These are phyloP conservation scores for Biston stratarius DNA, from an alignment of 2,888 invertebrate genomes.

Conservation along the genomic window DNA sequence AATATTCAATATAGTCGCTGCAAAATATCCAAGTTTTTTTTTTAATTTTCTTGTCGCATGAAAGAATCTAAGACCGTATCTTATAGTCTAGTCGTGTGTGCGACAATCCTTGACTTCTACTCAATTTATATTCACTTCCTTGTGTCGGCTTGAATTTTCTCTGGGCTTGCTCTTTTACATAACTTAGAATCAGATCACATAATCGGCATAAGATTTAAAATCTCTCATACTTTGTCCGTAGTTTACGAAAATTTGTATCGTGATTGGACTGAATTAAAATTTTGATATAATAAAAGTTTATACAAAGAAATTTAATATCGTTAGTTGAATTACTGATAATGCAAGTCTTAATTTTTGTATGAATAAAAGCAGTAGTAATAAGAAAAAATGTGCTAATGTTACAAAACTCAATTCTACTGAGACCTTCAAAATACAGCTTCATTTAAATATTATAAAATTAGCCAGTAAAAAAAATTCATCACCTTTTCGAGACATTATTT, in stretches of 20 bases:
- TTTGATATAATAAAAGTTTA: too few relatives aligned
- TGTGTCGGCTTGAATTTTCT: conserved; percentile 47
- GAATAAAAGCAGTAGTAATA: too few relatives aligned
- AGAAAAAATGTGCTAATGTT: too few relatives aligned
- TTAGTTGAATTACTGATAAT: too few relatives aligned
- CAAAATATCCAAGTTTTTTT: too few relatives aligned
- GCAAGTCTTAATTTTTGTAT: too few relatives aligned
- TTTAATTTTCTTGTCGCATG: background rate
- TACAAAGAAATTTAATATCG: too few relatives aligned
- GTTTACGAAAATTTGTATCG: background rate
- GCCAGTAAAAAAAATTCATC: conserved; percentile 26
- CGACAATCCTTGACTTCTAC: conserved; percentile 74
- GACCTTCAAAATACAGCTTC: conserved; percentile 6
- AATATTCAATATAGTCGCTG: too few relatives aligned
- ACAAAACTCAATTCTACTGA: background rate
- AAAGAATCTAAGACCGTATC: background rate
- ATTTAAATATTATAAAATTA: conserved; percentile 20
- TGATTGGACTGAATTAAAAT: background rate
- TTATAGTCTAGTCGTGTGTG: conserved; percentile 47
- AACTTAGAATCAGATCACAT: conserved; percentile 29
- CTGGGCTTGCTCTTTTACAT: conserved; percentile 40
- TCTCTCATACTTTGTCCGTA: background rate
- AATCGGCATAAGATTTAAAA: conserved; percentile 37
- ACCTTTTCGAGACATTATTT: conserved; percentile 34
- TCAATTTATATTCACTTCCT: conserved; percentile 80